Evolutionary conservation across 2,113 vertebrate genomes (phyloP).

Genomic region (Pithys albifrons): DNA sequence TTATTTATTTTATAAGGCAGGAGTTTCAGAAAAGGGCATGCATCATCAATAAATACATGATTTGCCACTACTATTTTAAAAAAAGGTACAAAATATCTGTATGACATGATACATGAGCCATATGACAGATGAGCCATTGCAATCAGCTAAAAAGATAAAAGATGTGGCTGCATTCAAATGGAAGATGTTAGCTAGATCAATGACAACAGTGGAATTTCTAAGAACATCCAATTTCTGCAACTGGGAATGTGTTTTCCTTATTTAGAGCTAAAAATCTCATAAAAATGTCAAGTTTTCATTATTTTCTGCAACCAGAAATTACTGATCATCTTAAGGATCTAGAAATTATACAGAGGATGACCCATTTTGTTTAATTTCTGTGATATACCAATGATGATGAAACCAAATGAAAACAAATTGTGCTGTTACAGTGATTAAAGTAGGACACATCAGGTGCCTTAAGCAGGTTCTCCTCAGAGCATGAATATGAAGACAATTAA

Average conservation of each 20-base stretch:
- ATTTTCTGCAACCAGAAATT: slow-evolving; percentile 53
- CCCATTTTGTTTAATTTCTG: background rate
- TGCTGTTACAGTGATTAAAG: background rate
- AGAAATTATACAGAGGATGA: background rate
- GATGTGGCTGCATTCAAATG: slow-evolving; percentile 56
- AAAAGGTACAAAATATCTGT: slow-evolving; percentile 56
- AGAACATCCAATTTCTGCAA: slow-evolving; percentile 48
- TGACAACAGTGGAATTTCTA: slow-evolving; percentile 33
- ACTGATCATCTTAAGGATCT: background rate
- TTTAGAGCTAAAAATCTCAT: slow-evolving; percentile 14
- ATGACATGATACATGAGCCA: slow-evolving; percentile 30
- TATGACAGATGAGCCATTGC: slow-evolving; percentile 50
- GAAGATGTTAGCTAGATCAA: slow-evolving; percentile 52
- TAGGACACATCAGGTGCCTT: background rate
- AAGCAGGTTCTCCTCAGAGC: background rate
- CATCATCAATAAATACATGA: slow-evolving; percentile 47
- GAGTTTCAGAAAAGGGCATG: background rate
- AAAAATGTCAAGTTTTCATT: slow-evolving; percentile 26
- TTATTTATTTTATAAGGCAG: background rate
- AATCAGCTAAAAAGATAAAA: slow-evolving; percentile 52
- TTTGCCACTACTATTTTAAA: slow-evolving; percentile 56
- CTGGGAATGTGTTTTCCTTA: slow-evolving; percentile 28
- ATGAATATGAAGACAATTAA: background rate
- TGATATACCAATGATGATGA: background rate
- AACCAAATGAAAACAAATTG: background rate